These are phyloP conservation scores for Nicator chloris DNA, from an alignment of 2,113 vertebrate genomes.

Conservation along the genomic window DNA sequence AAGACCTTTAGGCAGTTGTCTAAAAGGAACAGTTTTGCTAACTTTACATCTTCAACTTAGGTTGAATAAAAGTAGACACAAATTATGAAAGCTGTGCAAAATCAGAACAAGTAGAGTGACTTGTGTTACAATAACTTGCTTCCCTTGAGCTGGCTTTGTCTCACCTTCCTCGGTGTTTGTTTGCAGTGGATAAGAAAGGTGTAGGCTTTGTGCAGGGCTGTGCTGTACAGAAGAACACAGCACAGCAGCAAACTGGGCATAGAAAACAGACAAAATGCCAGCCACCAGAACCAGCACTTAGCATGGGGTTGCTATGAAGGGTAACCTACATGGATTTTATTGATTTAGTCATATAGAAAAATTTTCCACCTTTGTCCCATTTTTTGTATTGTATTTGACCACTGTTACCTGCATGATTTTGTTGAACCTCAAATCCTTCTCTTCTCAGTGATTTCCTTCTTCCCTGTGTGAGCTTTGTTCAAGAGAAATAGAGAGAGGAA, in stretches of 20 bases:
- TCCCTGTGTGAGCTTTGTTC: background rate
- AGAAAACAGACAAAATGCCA: background rate
- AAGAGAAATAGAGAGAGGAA: background rate
- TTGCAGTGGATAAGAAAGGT: background rate
- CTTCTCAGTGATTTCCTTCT: background rate
- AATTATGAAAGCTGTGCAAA: background rate
- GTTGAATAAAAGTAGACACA: background rate
- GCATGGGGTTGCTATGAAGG: background rate
- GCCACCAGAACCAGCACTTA: background rate
- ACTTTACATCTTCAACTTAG: background rate
- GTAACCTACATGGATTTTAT: background rate
- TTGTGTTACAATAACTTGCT: background rate
- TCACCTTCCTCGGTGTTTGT: background rate
- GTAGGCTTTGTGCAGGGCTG: background rate
- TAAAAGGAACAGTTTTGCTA: constrained; percentile 1
- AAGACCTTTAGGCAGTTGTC: background rate
- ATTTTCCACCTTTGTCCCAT: background rate
- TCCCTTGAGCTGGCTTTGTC: background rate
- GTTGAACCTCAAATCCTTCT: background rate
- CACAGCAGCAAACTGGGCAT: background rate
- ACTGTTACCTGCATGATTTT: background rate
- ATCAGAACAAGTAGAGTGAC: background rate
- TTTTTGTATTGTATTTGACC: background rate
- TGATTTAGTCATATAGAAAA: background rate
- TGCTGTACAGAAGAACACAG: background rate